Percentiles rank a stretch among this genome's conserved stretches.
Conservation (phyloP, 1,140 invertebrate species). For the Orius laevigatus region DNA sequence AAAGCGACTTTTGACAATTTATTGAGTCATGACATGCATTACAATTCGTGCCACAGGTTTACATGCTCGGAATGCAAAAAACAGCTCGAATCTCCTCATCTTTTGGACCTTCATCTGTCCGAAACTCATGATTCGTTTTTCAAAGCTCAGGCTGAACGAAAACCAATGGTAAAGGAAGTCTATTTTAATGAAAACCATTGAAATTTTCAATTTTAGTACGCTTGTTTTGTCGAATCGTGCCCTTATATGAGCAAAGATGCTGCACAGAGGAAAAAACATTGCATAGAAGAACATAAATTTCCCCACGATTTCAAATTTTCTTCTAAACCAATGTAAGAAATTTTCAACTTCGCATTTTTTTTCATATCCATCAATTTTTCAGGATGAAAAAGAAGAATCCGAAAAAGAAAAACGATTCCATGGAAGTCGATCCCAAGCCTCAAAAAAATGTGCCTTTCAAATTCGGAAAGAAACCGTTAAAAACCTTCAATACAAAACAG, state of each 20-base stretch:
- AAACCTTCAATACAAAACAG: background rate
- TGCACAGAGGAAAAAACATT: conserved; percentile 39
- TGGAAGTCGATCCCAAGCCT: background rate
- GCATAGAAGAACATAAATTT: conserved; percentile 41
- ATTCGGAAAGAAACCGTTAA: background rate
- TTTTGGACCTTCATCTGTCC: conserved; percentile 50
- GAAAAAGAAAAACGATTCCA: background rate
- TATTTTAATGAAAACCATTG: conserved; percentile 33
- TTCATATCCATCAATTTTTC: background rate
- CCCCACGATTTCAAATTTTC: conserved; percentile 45
- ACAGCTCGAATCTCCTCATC: conserved; percentile 38
- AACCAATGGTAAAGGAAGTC: conserved; percentile 38
- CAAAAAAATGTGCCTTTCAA: background rate
- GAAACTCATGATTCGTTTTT: conserved; percentile 55
- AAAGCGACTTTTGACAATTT: conserved; percentile 27
- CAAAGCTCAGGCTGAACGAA: conserved; percentile 36
- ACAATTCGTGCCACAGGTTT: conserved; percentile 31
- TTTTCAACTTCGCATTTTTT: too few species aligned
- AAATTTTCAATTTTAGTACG: conserved; percentile 39
- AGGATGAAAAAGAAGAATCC: background rate
- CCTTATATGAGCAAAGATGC: conserved; percentile 34
- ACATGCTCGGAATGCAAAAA: conserved; percentile 37
- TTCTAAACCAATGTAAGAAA: background rate
- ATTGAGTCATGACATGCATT: conserved; percentile 32
- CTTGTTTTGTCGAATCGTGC: conserved; percentile 48